phyloP scores from a whole-genome alignment of 2,888 invertebrate genomes.

The Ditula angustiorana region DNA sequence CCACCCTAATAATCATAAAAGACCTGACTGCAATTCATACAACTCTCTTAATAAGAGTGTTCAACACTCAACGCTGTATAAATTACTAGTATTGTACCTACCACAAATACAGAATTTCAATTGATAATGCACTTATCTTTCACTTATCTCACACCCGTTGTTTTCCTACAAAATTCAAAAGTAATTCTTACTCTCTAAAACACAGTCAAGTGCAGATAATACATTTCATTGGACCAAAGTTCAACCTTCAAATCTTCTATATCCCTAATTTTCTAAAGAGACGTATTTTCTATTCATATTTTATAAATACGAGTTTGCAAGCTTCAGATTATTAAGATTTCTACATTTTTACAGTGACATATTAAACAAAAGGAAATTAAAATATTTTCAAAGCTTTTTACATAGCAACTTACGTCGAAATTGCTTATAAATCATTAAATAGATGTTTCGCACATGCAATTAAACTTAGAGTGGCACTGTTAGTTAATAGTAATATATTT shows the following conservation, averaged over 20 bases:
- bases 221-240: slow-evolving; percentile 84
- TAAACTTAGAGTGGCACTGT: slow-evolving; percentile 77
- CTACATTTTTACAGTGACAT: slow-evolving; percentile 27
- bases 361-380: not conserved
- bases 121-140: slow-evolving; percentile 25
- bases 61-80: no score
- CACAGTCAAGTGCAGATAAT: slow-evolving; percentile 75
- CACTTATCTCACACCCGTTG: slow-evolving; percentile 32
- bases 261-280: slow-evolving; percentile 27
- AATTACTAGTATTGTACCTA: no score
- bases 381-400: slow-evolving; percentile 40
- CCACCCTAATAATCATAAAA: no score
- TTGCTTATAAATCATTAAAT: slow-evolving; percentile 61
- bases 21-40: no score
- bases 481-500: slow-evolving; percentile 59
- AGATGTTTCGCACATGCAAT: slow-evolving; percentile 58
- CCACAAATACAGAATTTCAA: not conserved
- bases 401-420: slow-evolving; percentile 49
- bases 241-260: slow-evolving; percentile 77
- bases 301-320: slow-evolving; percentile 25
- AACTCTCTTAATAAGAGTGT: no score
- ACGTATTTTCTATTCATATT: slow-evolving; percentile 23
- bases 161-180: slow-evolving; percentile 37
- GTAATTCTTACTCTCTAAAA: slow-evolving; percentile 64
- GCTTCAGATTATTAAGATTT: slow-evolving; percentile 18